phyloP scores from a whole-genome alignment of 2,113 vertebrate genomes.

The Corydoras sp. region DNA sequence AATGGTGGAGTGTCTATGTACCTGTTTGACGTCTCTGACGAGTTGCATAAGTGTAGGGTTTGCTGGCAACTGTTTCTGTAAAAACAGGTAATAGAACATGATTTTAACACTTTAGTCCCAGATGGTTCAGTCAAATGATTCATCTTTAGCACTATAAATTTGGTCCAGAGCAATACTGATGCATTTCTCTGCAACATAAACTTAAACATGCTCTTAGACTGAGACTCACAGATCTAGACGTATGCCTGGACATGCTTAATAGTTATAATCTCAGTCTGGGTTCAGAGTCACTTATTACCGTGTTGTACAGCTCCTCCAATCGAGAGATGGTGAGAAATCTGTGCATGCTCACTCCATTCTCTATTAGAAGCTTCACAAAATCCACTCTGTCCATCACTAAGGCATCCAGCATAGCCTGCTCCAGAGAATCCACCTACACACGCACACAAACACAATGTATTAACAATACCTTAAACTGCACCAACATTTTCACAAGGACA shows the following conservation, averaged over 20 bases:
- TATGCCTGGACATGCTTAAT: too few species aligned
- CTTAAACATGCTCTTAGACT: too few species aligned
- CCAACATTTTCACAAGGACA: background rate
- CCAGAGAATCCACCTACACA: conserved; percentile 87
- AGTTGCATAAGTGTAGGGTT: conserved; percentile 93
- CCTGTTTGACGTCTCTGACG: conserved; percentile 95
- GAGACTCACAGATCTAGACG: too few species aligned
- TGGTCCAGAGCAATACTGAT: too few species aligned
- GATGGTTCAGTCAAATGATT: background rate
- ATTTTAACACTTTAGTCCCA: background rate
- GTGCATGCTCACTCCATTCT: conserved; percentile 98
- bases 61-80: conserved; percentile 89
- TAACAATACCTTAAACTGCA: too few species aligned
- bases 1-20: conserved; percentile 46
- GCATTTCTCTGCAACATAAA: too few species aligned
- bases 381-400: conserved; percentile 97
- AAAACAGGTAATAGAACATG: conserved; percentile 25
- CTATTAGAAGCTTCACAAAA: conserved; percentile 97
- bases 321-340: conserved; percentile 94
- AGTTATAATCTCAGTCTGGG: too few species aligned
- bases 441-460: conserved; percentile 1
- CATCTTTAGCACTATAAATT: too few species aligned
- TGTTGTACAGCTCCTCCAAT: conserved; percentile 97
- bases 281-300: conserved; percentile 60
- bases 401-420: conserved; percentile 96